Evolutionary conservation across 2,113 vertebrate species (phyloP).

Genomic region (Anseranas semipalmata): DNA sequence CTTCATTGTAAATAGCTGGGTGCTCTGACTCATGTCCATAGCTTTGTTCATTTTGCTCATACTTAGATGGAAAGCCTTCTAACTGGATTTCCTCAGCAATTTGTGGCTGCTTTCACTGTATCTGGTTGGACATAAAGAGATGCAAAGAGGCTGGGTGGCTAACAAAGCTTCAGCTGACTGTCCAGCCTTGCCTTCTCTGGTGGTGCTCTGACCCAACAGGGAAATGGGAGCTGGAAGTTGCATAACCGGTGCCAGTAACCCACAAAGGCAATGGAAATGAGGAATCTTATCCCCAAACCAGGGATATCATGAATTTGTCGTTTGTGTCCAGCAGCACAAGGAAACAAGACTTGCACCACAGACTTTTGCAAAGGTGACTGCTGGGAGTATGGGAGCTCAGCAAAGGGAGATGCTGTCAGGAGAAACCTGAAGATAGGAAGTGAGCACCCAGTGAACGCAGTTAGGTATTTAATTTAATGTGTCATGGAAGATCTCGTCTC

Average conservation of each 20-base stretch:
- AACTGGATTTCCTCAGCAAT: background rate
- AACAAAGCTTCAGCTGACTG: background rate
- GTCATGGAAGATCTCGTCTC: background rate
- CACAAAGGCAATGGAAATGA: background rate
- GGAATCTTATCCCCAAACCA: background rate
- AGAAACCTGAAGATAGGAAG: background rate
- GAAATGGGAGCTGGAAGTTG: background rate
- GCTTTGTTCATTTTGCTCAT: background rate
- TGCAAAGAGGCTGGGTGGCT: background rate
- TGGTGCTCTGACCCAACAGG: background rate
- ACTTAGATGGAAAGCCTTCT: background rate
- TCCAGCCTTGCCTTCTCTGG: background rate
- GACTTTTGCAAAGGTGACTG: background rate
- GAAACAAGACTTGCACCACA: fast-evolving
- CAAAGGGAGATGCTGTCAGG: background rate
- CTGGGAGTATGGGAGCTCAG: background rate
- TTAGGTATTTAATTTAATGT: background rate
- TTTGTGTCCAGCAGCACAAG: background rate
- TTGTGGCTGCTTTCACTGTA: background rate
- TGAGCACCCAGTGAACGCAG: background rate
- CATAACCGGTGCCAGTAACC: background rate
- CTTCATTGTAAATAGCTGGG: background rate
- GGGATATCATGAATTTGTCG: background rate
- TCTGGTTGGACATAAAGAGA: background rate
- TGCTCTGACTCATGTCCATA: background rate